Conservation (phyloP, 2,888 invertebrate species). For the Nasonovia ribisnigri region DNA sequence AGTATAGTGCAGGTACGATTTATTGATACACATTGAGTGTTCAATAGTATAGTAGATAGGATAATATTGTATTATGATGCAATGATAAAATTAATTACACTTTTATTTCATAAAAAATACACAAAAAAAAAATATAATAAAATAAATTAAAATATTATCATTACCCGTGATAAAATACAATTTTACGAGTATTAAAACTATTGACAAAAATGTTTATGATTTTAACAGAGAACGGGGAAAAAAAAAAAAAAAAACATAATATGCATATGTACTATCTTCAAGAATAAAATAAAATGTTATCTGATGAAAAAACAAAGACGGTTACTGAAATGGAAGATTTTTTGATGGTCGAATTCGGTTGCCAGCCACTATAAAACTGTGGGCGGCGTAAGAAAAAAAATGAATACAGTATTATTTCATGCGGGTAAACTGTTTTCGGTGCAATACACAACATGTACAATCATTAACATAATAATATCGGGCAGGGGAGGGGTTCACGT, state of each 20-base stretch:
- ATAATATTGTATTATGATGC: constrained; percentile 21
- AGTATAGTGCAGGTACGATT: neutral
- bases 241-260: neutral
- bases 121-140: constrained; percentile 38
- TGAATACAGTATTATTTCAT: neutral
- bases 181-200: constrained; percentile 5
- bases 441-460: neutral
- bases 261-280: neutral
- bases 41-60: neutral
- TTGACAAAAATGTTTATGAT: neutral
- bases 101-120: constrained; percentile 62
- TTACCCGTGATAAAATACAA: neutral
- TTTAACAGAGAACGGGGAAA: neutral
- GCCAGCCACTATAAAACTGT: neutral
- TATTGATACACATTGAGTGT: neutral
- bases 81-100: constrained; percentile 11
- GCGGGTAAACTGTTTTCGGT: neutral
- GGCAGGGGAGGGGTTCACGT: neutral
- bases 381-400: neutral
- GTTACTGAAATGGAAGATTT: constrained; percentile 8
- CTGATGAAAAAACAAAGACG: neutral
- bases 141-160: constrained; percentile 39
- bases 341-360: neutral
- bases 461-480: neutral
- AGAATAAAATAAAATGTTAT: constrained; percentile 39